Base-by-base conservation (phyloP, 2,113 vertebrate species). In the Scomber japonicus region DNA sequence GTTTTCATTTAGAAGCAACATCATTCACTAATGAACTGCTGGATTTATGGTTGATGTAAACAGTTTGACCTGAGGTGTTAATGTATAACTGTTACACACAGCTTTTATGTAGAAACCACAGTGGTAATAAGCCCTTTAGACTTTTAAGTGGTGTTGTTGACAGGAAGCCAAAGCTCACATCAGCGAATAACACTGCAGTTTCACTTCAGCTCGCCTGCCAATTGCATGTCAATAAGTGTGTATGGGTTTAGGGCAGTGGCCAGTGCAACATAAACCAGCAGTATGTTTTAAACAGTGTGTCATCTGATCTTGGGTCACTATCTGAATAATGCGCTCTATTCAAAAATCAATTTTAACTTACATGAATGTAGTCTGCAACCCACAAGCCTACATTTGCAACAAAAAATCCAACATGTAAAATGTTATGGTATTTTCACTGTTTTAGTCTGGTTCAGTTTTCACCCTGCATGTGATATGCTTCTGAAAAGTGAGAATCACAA, bases 321-420 rank as follows among this genome's bases (percentile, higher is more conserved):
- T 72, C 65, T 62, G 40, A 69, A 71, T 45, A 65, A 48, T 62
- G 13, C 61, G 15, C 27, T 45, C 30, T 8, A 45, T 21, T 31
- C 17, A 55, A 67, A 78, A 73, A 70, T 81, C 72, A 3, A 68
- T 80, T 44, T 1, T 15, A 44, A 81, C 80, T 56, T 71, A 27
- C 65, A 50, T 55, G 55, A 61, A 8, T 59, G 10, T 21, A 57
- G 15, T 30, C 11, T 45, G 44, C 60, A 56, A 21, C 11, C 17
- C 21, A 71, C 21, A 59, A 31, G 4, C 11, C 35, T 14, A n/a
- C 35, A 40, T 40, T 40, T 40, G 35, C 35, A 40, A 40, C 35
- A 40, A 49, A 49, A 1, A 27, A 53, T 24, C 14, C 5, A 19
- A 24, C n/a, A 31, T 24, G 17, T 17, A 21, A 24, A 55, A 45